Evolutionary conservation across 1,140 invertebrate genomes (phyloP).

Genomic region (Platyura marginata): DNA sequence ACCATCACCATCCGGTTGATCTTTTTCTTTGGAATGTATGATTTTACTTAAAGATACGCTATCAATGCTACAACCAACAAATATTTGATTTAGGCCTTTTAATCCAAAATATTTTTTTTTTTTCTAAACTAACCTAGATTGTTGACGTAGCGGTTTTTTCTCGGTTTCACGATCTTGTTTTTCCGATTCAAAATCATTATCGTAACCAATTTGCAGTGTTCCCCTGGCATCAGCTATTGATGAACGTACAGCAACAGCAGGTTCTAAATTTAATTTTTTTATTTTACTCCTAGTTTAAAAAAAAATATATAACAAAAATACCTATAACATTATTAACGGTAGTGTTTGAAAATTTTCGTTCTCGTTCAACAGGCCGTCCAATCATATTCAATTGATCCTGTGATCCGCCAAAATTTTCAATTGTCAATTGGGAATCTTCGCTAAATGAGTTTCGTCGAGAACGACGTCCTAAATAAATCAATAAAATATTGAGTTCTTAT

Average conservation of each 20-base stretch:
- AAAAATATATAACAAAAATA: too few relatives aligned
- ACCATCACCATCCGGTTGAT: constrained; percentile 22
- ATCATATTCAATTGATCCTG: constrained; percentile 56
- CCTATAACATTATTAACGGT: constrained; percentile 25
- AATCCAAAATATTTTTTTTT: too few relatives aligned
- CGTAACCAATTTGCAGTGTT: constrained; percentile 46
- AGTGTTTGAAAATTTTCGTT: constrained; percentile 39
- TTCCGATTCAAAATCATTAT: constrained; percentile 29
- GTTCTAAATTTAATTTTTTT: constrained; percentile 26
- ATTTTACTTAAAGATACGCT: constrained; percentile 31
- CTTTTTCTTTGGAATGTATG: constrained; percentile 31
- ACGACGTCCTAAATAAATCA: constrained; percentile 33
- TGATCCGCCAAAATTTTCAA: constrained; percentile 81
- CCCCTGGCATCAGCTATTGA: constrained; percentile 56
- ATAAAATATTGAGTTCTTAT: too few relatives aligned
- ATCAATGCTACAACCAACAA: constrained; percentile 32
- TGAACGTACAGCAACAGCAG: constrained; percentile 41
- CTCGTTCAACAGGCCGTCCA: constrained; percentile 25
- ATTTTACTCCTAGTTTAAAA: too few relatives aligned
- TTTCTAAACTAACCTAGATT: too few relatives aligned
- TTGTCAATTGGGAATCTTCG: constrained; percentile 74
- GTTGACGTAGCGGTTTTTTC: constrained; percentile 11
- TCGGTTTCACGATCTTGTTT: constrained; percentile 33
- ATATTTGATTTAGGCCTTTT: too few relatives aligned
- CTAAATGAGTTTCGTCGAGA: constrained; percentile 67